These are phyloP conservation scores for Drosophila basisetae DNA, from an alignment of 2,888 invertebrate genomes.

Conservation along the genomic window DNA sequence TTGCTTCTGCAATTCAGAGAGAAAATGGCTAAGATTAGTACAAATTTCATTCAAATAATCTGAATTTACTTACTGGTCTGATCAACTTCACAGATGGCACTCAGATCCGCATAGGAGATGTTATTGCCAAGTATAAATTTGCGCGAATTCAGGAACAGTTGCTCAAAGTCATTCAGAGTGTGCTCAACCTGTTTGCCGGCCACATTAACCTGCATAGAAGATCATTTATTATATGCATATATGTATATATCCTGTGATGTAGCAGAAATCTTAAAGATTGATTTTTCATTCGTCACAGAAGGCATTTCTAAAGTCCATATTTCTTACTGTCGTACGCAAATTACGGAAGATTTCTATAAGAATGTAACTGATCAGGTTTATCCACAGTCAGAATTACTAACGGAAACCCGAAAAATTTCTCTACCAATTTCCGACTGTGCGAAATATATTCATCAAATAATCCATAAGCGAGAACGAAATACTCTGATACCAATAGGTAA, in stretches of 20 bases:
- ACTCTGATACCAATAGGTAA: background rate
- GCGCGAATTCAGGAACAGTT: slow-evolving; percentile 85
- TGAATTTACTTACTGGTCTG: slow-evolving; percentile 88
- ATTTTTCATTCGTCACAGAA: background rate
- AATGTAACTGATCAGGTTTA: background rate
- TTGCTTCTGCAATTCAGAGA: slow-evolving; percentile 86
- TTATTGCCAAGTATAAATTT: slow-evolving; percentile 88
- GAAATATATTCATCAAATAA: background rate
- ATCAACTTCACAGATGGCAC: slow-evolving; percentile 91
- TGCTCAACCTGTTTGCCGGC: slow-evolving; percentile 86
- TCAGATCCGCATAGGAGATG: slow-evolving; percentile 90
- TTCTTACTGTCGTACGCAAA: background rate
- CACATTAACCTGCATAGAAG: slow-evolving; percentile 65
- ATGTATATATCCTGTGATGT: background rate
- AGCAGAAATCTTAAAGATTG: background rate
- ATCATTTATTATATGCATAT: background rate
- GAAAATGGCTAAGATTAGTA: slow-evolving; percentile 1
- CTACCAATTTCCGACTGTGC: background rate
- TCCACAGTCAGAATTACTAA: background rate
- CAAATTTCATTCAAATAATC: background rate
- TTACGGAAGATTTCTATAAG: background rate
- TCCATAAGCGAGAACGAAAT: background rate
- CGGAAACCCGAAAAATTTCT: background rate
- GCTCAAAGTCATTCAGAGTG: slow-evolving; percentile 87
- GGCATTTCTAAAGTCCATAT: background rate